A percentile compares a stretch with the other conserved stretches of the same genome.
Conservation (phyloP, 2,797 vertebrate genomes). For the Lacerta viridis region DNA sequence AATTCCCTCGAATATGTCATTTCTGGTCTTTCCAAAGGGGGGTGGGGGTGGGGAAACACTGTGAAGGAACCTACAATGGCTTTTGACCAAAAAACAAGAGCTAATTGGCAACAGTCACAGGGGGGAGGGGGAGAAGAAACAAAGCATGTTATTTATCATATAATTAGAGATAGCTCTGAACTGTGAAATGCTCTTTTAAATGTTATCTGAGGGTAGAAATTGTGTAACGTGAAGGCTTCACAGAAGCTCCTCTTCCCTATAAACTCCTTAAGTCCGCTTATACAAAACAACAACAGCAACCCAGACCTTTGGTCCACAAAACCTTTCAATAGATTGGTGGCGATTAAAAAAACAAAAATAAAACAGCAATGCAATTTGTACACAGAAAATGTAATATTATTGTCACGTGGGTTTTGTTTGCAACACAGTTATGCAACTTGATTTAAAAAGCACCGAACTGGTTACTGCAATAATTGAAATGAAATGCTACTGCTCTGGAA, state of each 20-base stretch:
- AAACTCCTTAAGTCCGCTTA: conserved; percentile 29
- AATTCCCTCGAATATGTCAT: conserved; percentile 33
- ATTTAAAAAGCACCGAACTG: conserved; percentile 9
- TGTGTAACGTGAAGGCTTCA: conserved; percentile 40
- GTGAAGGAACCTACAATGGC: conserved; percentile 45
- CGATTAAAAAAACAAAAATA: conserved; percentile 21
- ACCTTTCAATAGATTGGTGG: not conserved
- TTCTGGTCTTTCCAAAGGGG: conserved; percentile 12
- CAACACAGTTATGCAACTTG: conserved; percentile 15
- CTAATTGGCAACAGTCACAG: conserved; percentile 73
- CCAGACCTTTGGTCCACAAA: conserved; percentile 6
- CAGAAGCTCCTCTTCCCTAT: conserved; percentile 4
- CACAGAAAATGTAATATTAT: not conserved
- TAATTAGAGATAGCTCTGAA: conserved; percentile 72
- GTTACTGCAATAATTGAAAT: not conserved
- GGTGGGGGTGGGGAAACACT: not conserved
- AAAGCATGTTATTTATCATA: conserved; percentile 70
- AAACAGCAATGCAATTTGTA: not conserved
- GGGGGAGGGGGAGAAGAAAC: conserved; percentile 56
- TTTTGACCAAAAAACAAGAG: conserved; percentile 63
- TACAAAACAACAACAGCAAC: not conserved
- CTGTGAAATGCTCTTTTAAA: conserved; percentile 62
- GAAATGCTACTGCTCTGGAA: not conserved
- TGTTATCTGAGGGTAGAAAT: conserved; percentile 55
- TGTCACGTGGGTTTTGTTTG: not conserved